Percentiles rank a stretch among this genome's conserved stretches.
Conservation (phyloP, 2,888 invertebrate species). For the Hoplodrina ambigua region DNA sequence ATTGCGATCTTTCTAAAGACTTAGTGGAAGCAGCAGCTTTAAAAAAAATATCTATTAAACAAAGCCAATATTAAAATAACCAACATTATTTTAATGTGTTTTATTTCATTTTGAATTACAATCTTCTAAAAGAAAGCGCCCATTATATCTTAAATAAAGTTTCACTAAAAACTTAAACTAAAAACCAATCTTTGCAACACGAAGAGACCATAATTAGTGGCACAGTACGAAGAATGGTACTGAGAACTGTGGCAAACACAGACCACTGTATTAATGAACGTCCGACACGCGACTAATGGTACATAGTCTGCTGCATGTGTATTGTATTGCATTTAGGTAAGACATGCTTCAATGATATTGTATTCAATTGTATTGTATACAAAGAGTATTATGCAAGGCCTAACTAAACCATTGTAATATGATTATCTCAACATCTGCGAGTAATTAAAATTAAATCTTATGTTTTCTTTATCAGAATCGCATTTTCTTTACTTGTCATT, state of each 20-base stretch:
- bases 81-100: no score
- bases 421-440: background rate
- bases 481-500: no score
- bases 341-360: conserved; percentile 7
- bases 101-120: no score
- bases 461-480: no score
- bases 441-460: background rate
- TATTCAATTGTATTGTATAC: background rate
- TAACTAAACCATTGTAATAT: no score
- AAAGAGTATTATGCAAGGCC: background rate
- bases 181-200: conserved; percentile 21
- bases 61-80: no score
- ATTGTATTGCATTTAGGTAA: conserved; percentile 22
- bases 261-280: conserved; percentile 47
- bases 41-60: no score
- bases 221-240: conserved; percentile 45
- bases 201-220: conserved; percentile 36
- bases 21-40: no score
- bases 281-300: conserved; percentile 51
- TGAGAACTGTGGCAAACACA: conserved; percentile 47
- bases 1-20: no score
- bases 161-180: conserved; percentile 13
- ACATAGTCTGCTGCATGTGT: conserved; percentile 18
- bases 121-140: no score
- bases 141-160: background rate